Base-by-base conservation (phyloP, 1,140 invertebrate species). In the Eciton burchellii region DNA sequence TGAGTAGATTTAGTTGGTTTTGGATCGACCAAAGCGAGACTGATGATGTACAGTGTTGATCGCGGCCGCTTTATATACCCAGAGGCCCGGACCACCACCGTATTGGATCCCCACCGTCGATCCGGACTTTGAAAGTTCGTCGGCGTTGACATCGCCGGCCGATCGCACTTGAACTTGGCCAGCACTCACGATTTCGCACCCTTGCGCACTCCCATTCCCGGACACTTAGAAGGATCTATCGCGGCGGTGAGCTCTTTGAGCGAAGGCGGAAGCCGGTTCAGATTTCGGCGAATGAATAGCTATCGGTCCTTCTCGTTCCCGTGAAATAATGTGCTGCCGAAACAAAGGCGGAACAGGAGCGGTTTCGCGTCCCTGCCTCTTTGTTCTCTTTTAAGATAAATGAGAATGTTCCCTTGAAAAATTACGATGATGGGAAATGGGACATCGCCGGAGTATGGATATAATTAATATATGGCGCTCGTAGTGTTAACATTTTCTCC, bases 31-130 rank as follows among this genome's bases (percentile, higher is more conserved):
- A 89, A 79, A 82, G 84, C 87, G 68, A 79, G 24, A 92, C 91
- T 93, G 92, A 91, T 90, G 90, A 90, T 87, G 70, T 79, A 63
- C 24, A 83, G 63, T 56, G 82, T 82, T 68, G 66, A 84, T 81
- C 74, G 49, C 82, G 54, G 8, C 72, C 52, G 82, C 76, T 82
- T 89, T 89, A 86, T 89, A 89, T 88, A 88, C 84, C 49, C 62
- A 6, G 21, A 43, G 63, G 47, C 35, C 68, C 60, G 57, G 35
- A 35, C 76, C 29, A 57, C 49, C 54, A 81, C 41, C 56, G 56
- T 65, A 65, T n/a, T 43, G 41, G 19, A 26, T 35, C 82, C 83
- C 87, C 83, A 82, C 86, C 83, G 77, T 60, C 16, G 54, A 14
- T 29, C 14, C 21, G 41, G 72, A 82, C 83, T 88, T 88, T 82